These are phyloP conservation scores for Toxonevra muliebris DNA, from an alignment of 2,888 invertebrate genomes.

Conservation along the genomic window DNA sequence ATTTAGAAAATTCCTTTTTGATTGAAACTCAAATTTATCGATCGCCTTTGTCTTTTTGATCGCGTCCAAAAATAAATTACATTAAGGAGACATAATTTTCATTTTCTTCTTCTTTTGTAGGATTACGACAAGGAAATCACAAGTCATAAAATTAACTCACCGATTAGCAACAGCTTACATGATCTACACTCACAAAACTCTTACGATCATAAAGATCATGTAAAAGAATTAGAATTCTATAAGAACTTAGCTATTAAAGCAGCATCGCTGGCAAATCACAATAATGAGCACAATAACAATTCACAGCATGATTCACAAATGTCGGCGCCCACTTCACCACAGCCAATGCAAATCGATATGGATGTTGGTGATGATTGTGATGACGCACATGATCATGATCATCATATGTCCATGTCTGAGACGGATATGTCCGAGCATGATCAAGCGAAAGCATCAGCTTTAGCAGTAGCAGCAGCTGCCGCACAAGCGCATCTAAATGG, in stretches of 20 bases:
- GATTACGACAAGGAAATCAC: constrained; percentile 62
- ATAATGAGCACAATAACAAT: constrained; percentile 30
- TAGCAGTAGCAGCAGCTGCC: constrained; percentile 67
- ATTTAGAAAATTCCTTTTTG: too few relatives aligned
- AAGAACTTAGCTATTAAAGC: constrained; percentile 59
- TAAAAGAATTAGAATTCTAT: constrained; percentile 62
- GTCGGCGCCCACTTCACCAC: constrained; percentile 43
- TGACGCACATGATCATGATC: constrained; percentile 35
- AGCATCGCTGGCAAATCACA: constrained; percentile 49
- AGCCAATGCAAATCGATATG: constrained; percentile 58
- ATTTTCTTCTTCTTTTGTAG: constrained; percentile 54
- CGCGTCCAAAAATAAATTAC: too few relatives aligned
- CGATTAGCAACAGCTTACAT: constrained; percentile 47
- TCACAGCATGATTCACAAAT: constrained; percentile 24
- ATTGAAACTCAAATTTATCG: neutral
- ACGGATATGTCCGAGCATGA: constrained; percentile 36
- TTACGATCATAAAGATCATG: constrained; percentile 55
- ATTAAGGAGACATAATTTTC: too few relatives aligned
- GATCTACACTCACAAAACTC: constrained; percentile 36
- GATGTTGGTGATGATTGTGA: constrained; percentile 41
- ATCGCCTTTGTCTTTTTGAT: neutral
- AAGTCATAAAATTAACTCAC: constrained; percentile 59
- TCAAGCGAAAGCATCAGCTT: constrained; percentile 61
- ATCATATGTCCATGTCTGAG: constrained; percentile 42
- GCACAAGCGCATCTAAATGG: constrained; percentile 72